Conservation (phyloP, 2,888 invertebrate genomes). For the Drosophila mercatorum region DNA sequence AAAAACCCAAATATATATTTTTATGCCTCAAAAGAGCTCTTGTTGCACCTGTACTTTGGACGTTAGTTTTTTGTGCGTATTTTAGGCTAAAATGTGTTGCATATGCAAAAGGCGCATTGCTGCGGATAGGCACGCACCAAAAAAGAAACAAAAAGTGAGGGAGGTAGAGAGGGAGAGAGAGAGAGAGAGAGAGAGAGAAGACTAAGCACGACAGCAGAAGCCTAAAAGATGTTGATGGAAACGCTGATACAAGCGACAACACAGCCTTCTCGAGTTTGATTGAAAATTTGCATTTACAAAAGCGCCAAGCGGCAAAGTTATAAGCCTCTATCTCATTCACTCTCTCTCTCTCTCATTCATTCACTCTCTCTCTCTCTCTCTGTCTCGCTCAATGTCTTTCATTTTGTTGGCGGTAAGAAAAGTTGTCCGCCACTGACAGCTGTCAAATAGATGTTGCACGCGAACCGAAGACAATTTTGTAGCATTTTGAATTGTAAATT, state of each 20-base stretch:
- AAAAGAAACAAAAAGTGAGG: not conserved
- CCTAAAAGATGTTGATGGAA: slow-evolving; percentile 62
- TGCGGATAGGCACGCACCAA: slow-evolving; percentile 23
- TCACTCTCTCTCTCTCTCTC: not conserved
- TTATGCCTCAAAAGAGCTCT: not conserved
- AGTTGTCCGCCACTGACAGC: slow-evolving; percentile 67
- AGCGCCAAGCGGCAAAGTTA: slow-evolving; percentile 47
- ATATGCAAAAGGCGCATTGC: slow-evolving; percentile 61
- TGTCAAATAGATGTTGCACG: slow-evolving; percentile 72
- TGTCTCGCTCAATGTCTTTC: not conserved
- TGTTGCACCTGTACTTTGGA: slow-evolving; percentile 22
- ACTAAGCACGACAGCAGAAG: slow-evolving; percentile 15
- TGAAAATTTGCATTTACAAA: slow-evolving; percentile 74
- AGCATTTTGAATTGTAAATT: slow-evolving; percentile 79
- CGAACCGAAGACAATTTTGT: slow-evolving; percentile 70
- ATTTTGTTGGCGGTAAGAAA: slow-evolving; percentile 44
- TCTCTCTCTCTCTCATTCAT: not conserved
- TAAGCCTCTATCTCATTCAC: not conserved
- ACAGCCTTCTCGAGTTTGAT: slow-evolving; percentile 59
- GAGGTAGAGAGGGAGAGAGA: too few species aligned
- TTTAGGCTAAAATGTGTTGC: slow-evolving; percentile 56
- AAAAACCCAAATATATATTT: not conserved
- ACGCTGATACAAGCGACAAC: slow-evolving; percentile 62
- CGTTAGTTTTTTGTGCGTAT: slow-evolving; percentile 22
- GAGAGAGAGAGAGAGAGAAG: not conserved